Percentiles rank a stretch among this genome's conserved stretches.
Conservation (phyloP, 2,797 vertebrate species). For the Clamator glandarius region DNA sequence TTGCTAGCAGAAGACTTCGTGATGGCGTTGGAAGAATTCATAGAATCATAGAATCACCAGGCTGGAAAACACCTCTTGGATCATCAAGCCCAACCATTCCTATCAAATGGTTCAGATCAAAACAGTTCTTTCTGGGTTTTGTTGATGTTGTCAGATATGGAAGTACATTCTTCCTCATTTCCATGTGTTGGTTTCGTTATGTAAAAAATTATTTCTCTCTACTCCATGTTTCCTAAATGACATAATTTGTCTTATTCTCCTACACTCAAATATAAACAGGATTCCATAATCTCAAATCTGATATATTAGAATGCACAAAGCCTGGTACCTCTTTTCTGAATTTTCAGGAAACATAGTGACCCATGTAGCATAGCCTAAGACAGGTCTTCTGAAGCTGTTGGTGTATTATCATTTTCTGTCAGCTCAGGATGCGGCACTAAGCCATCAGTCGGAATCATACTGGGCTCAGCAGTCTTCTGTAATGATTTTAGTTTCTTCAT, state of each 20-base stretch:
- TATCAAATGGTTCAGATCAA: background rate
- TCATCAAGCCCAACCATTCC: too few relatives aligned
- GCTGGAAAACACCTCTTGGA: too few relatives aligned
- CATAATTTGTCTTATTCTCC: background rate
- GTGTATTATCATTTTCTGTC: background rate
- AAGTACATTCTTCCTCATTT: background rate
- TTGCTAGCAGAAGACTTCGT: slow-evolving; percentile 5
- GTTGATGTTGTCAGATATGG: background rate
- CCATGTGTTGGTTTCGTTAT: background rate
- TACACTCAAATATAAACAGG: background rate
- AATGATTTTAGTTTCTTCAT: background rate
- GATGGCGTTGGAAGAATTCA: background rate
- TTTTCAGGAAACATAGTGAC: background rate
- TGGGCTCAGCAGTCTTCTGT: background rate
- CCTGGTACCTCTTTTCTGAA: background rate
- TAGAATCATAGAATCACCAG: too few relatives aligned
- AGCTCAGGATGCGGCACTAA: background rate
- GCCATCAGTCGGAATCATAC: background rate
- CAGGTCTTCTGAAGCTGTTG: background rate
- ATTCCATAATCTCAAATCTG: background rate
- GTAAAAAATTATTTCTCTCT: background rate
- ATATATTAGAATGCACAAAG: background rate
- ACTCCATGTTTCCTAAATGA: background rate
- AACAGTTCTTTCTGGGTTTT: background rate
- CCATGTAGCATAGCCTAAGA: background rate